These are phyloP conservation scores for Heliconius hortense DNA, from an alignment of 2,888 invertebrate species.

Conservation along the genomic window DNA sequence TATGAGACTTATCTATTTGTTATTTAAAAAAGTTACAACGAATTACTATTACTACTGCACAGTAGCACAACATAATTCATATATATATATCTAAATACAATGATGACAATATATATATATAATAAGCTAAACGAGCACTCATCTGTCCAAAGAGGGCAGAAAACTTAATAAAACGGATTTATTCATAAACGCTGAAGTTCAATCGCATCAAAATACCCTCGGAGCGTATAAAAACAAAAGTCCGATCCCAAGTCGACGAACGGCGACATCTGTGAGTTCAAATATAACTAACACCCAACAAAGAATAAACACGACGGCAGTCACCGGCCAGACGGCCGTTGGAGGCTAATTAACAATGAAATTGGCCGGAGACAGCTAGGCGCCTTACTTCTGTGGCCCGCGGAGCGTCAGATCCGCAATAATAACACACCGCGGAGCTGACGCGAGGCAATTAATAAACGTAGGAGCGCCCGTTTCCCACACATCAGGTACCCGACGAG, in stretches of 20 bases:
- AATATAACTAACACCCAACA: constrained; percentile 51
- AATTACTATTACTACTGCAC: too few species aligned
- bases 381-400: constrained; percentile 74
- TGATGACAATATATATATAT: too few species aligned
- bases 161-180: constrained; percentile 33
- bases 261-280: constrained; percentile 58
- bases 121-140: background rate
- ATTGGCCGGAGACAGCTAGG: constrained; percentile 77
- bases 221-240: constrained; percentile 48
- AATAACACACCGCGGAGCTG: constrained; percentile 65
- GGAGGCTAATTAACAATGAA: constrained; percentile 74
- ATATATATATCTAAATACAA: background rate
- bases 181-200: constrained; percentile 41
- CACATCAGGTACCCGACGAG: constrained; percentile 60
- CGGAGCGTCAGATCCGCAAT: constrained; percentile 70
- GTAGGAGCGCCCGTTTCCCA: constrained; percentile 70
- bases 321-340: constrained; percentile 63
- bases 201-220: constrained; percentile 43
- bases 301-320: constrained; percentile 58
- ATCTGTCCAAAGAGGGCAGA: constrained; percentile 22
- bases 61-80: too few species aligned
- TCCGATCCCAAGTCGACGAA: constrained; percentile 48
- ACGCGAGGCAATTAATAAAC: constrained; percentile 69
- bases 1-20: too few species aligned
- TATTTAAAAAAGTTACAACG: too few species aligned